Evolutionary conservation across 2,888 invertebrate genomes (phyloP).

Genomic region (Limulus polyphemus): DNA sequence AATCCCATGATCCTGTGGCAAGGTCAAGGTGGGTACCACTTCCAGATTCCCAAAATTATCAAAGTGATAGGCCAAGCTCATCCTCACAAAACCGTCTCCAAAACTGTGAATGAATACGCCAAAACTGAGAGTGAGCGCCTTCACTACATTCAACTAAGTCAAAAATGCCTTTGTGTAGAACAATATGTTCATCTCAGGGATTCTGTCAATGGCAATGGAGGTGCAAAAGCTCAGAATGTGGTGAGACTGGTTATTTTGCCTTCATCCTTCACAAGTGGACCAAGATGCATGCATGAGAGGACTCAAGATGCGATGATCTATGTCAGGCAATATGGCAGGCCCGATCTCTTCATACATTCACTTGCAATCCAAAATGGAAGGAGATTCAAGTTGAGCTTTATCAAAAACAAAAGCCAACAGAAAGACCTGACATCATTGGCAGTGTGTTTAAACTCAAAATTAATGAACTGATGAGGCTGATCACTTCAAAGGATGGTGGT

Average conservation of each 20-base stretch:
- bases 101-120: no score
- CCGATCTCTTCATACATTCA: constrained; percentile 32
- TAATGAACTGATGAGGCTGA: constrained; percentile 24
- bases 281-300: constrained; percentile 31
- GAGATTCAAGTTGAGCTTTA: constrained; percentile 29
- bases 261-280: constrained; percentile 30
- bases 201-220: no score
- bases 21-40: no score
- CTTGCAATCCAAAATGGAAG: constrained; percentile 32
- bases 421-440: constrained; percentile 29
- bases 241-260: constrained; percentile 26
- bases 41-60: no score
- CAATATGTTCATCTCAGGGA: no score
- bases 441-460: constrained; percentile 30
- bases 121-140: no score
- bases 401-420: constrained; percentile 21
- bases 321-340: constrained; percentile 27
- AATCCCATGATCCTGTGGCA: no score
- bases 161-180: no score
- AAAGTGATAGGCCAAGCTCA: no score
- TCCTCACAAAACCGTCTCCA: no score
- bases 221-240: no score
- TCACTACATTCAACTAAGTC: no score
- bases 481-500: constrained; percentile 17
- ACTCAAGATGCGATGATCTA: constrained; percentile 30